Percentiles rank a stretch among this genome's conserved stretches.
phyloP scores from a whole-genome alignment of 64 coral and sea anemone species.

The Actinia equina region DNA sequence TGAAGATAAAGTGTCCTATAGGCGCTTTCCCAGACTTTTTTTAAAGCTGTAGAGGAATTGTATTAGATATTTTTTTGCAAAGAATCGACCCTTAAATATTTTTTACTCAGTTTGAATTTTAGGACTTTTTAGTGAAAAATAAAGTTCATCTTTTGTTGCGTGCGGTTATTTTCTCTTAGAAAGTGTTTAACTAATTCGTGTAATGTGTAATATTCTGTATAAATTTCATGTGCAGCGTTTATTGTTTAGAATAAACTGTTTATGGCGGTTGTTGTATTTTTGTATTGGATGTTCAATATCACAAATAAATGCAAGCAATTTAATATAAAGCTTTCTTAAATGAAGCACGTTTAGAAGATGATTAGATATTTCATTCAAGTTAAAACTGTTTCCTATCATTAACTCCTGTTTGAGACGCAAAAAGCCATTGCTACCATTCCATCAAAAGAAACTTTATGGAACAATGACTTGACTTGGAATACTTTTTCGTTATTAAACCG shows the following conservation, averaged over 20 bases:
- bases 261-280: not conserved
- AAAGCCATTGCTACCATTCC: not conserved
- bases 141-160: not conserved
- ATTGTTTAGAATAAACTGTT: not conserved
- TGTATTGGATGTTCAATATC: not conserved
- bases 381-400: not conserved
- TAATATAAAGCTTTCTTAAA: not conserved
- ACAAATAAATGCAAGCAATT: not conserved
- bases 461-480: not conserved
- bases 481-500: not conserved
- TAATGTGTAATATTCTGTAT: not conserved
- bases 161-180: not conserved
- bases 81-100: not conserved
- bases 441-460: not conserved
- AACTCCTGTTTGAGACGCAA: not conserved
- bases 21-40: too few species aligned
- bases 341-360: not conserved
- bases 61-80: not conserved
- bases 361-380: constrained; percentile 9
- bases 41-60: too few species aligned
- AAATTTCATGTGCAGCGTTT: too few species aligned
- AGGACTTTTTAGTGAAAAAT: not conserved
- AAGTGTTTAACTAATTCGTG: too few species aligned
- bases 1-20: not conserved
- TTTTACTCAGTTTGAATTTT: not conserved